A percentile compares a stretch with the other conserved stretches of the same genome.
Evolutionary conservation across 2,113 vertebrate species (phyloP).

Genomic region (Macheiramphus alcinus): DNA sequence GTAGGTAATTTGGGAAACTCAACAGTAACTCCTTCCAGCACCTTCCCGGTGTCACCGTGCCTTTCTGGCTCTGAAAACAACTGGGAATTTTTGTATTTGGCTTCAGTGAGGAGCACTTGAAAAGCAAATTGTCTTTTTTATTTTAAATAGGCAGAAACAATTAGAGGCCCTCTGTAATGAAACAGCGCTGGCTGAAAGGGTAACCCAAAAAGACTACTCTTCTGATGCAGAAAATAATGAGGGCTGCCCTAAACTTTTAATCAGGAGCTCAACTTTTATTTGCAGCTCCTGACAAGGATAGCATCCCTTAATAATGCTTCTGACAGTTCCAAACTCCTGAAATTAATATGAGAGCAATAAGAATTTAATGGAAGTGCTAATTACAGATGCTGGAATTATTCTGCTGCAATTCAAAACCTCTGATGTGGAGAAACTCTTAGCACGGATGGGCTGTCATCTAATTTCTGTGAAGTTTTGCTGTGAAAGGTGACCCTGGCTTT

Average conservation of each 20-base stretch:
- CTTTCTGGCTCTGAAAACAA: background rate
- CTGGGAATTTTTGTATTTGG: background rate
- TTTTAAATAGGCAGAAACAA: background rate
- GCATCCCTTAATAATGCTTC: background rate
- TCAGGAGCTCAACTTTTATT: slow-evolving; percentile 35
- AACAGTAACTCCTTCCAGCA: background rate
- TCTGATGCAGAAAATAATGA: slow-evolving; percentile 33
- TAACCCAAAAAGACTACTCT: background rate
- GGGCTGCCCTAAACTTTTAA: slow-evolving; percentile 43
- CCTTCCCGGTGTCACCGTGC: background rate
- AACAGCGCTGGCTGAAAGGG: background rate
- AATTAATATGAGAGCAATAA: slow-evolving; percentile 42
- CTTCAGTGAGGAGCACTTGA: background rate
- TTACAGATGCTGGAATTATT: slow-evolving; percentile 56
- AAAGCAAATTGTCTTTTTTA: background rate
- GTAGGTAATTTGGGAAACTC: background rate
- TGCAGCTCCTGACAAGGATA: slow-evolving; percentile 10
- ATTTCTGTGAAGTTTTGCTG: slow-evolving; percentile 14
- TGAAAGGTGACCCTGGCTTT: slow-evolving; percentile 56
- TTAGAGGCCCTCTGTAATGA: background rate
- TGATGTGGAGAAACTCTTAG: slow-evolving; percentile 59
- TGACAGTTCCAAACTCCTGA: slow-evolving; percentile 51
- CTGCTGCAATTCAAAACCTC: slow-evolving; percentile 45
- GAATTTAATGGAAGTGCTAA: slow-evolving; percentile 49
- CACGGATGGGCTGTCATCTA: slow-evolving; percentile 41